Evolutionary conservation across 2,113 vertebrate genomes (phyloP).

Genomic region (Benitochromis conjunctus): DNA sequence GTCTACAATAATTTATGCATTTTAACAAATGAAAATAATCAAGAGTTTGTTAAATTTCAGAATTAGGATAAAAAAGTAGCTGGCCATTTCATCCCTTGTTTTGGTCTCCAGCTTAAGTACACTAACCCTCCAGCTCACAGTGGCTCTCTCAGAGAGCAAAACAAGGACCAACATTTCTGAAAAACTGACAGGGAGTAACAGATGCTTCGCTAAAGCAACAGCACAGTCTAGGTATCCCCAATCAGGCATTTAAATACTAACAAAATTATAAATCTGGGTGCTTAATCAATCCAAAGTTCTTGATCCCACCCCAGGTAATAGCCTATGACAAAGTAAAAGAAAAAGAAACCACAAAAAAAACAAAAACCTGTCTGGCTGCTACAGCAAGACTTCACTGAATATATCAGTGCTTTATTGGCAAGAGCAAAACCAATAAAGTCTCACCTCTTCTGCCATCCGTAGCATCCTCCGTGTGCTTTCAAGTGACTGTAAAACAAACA

Average conservation of each 20-base stretch:
- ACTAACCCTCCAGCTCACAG: neutral
- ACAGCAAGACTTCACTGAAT: neutral
- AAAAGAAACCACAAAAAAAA: neutral
- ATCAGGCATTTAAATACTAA: neutral
- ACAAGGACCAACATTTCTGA: neutral
- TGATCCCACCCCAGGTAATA: neutral
- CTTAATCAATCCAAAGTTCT: neutral
- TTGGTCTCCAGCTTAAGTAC: neutral
- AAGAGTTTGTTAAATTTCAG: neutral
- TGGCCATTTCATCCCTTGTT: neutral
- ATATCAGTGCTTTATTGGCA: neutral
- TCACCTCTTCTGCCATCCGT: conserved; percentile 92
- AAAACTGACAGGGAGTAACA: neutral
- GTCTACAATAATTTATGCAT: neutral
- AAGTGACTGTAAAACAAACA: conserved; percentile 79
- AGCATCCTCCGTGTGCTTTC: conserved; percentile 96
- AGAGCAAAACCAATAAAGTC: conserved; percentile 16
- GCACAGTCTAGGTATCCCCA: neutral
- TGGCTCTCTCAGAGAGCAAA: neutral
- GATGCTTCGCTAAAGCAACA: neutral
- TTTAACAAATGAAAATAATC: neutral
- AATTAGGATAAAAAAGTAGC: neutral
- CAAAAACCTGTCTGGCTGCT: neutral
- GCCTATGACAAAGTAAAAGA: neutral
- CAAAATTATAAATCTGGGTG: neutral